phyloP scores from a whole-genome alignment of 2,888 invertebrate species.

The Antheraea assamensis region DNA sequence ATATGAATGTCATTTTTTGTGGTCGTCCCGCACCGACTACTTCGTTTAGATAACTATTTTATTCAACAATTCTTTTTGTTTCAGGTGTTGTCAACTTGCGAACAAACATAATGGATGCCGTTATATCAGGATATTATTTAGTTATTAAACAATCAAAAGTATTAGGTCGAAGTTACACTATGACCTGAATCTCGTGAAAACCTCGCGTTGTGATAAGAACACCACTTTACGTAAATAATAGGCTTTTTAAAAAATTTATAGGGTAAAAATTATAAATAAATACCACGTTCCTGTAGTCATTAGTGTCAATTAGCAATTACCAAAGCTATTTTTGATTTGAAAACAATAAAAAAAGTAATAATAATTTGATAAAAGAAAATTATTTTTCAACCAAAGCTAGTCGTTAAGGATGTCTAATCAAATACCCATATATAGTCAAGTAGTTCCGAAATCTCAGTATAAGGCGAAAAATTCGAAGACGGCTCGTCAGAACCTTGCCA shows the following conservation, averaged over 20 bases:
- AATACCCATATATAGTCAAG: constrained; percentile 79
- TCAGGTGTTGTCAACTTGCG: constrained; percentile 31
- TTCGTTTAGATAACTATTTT: too few species aligned
- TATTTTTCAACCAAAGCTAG: constrained; percentile 59
- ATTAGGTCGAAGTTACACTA: constrained; percentile 22
- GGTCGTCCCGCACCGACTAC: too few species aligned
- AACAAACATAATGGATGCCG: constrained; percentile 31
- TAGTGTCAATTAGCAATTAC: constrained; percentile 66
- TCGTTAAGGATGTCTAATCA: constrained; percentile 71
- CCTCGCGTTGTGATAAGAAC: constrained; percentile 48
- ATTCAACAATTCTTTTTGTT: constrained; percentile 33
- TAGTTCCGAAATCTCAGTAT: constrained; percentile 73
- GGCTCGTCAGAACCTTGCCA: constrained; percentile 51
- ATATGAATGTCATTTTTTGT: too few species aligned
- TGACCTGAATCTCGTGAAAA: constrained; percentile 19
- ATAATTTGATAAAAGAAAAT: constrained; percentile 25
- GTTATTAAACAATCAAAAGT: constrained; percentile 19
- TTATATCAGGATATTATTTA: constrained; percentile 23
- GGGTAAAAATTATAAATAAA: constrained; percentile 29
- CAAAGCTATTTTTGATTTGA: constrained; percentile 53
- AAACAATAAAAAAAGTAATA: constrained; percentile 35
- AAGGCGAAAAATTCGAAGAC: constrained; percentile 49
- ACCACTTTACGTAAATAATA: constrained; percentile 36
- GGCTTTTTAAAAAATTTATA: constrained; percentile 44
- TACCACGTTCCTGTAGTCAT: constrained; percentile 67